Evolutionary conservation across 2,797 vertebrate species (phyloP), one percentile per base, ranked within the genome.

Genomic region (Galago senegalensis): DNA sequence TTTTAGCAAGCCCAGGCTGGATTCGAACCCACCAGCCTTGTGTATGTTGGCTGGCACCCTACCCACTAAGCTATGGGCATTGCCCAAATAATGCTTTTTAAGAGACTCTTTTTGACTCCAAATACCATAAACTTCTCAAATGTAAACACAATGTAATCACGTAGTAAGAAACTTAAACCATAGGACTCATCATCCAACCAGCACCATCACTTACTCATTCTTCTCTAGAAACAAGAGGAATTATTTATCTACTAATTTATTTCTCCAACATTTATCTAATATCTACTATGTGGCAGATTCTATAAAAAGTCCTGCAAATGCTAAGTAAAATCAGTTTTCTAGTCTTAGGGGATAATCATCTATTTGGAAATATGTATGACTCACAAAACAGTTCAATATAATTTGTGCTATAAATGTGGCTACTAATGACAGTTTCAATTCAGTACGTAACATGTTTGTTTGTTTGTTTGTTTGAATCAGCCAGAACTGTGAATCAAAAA

Each of bases 261-360:
- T 61, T 91, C 73, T 58, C 67, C 46, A 84, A 63, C n/a, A 61
- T 94, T 91, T 77, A 53, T 53, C 12, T 82, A 81, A 60, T 73
- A 80, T 83, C 23, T 75, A 20, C 23, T 10, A 2, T 46, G 2
- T 69, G n/a, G 11, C 21, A 87, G 17, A 73, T 81, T 58, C 49
- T n/a, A 60, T 60, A 58, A 72, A 67, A 89, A 87, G 3, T 25
- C n/a, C 58, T 61, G 37, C 25, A 37, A n/a, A 82, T 72, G 94
- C 9, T 49, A 87, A 90, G 37, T 58, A 69, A 92, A 84, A 83
- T 49, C 5, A 21, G 23, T 20, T 90, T 87, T 79, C 20, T 87
- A 46, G 29, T 5, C 37, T 79, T 18, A 34, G 34, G 31, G 31
- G 2, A 21, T 86, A 91, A 69, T 5, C 40, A 3, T 70, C 29